phyloP scores from a whole-genome alignment of 2,113 vertebrate genomes.

The Trachemys scripta region DNA sequence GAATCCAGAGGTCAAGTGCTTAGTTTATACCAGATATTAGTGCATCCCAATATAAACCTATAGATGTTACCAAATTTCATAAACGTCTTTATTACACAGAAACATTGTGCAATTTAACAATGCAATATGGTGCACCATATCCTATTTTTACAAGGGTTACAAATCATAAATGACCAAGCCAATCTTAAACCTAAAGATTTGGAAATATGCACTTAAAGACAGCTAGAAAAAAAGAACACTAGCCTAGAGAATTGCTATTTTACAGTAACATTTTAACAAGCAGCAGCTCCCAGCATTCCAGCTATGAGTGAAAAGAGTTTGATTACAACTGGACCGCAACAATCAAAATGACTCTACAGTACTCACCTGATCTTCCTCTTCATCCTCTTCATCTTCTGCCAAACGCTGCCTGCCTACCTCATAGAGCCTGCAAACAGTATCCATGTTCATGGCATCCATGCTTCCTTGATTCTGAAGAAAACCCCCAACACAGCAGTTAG shows the following conservation, averaged over 20 bases:
- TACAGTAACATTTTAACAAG: background rate
- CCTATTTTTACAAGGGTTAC: background rate
- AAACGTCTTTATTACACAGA: background rate
- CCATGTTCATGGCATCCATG: slow-evolving; percentile 96
- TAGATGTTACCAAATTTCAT: background rate
- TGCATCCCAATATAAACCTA: background rate
- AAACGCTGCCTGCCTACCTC: slow-evolving; percentile 96
- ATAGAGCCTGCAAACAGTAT: slow-evolving; percentile 97
- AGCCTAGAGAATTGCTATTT: background rate
- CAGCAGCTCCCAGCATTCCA: background rate
- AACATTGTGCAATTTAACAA: background rate
- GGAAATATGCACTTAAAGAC: background rate
- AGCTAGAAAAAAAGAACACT: background rate
- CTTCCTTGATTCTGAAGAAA: slow-evolving; percentile 90
- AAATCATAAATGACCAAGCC: background rate
- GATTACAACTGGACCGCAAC: background rate
- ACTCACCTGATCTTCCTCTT: slow-evolving; percentile 96
- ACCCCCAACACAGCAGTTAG: slow-evolving; percentile 14
- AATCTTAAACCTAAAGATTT: background rate
- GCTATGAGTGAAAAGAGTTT: background rate
- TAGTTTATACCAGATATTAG: slow-evolving; percentile 8
- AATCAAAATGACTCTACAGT: background rate
- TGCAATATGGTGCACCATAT: background rate
- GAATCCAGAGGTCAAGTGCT: background rate
- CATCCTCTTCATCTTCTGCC: slow-evolving; percentile 98